Percentiles rank a stretch among this genome's conserved stretches.
Evolutionary conservation across 2,797 vertebrate species (phyloP).

Genomic region (Ambastaia sidthimunki): DNA sequence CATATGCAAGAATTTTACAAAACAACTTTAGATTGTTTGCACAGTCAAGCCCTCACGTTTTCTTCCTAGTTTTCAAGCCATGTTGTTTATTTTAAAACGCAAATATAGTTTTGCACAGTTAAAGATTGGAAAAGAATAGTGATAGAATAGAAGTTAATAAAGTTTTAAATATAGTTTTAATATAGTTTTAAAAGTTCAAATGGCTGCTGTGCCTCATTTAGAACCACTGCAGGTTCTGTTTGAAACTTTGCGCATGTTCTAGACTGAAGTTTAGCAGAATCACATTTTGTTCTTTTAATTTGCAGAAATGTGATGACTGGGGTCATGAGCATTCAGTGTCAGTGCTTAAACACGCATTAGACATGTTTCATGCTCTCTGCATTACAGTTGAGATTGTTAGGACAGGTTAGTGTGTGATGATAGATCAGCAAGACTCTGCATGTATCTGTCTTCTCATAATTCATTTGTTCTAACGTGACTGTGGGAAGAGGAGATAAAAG

Average conservation of each 20-base stretch:
- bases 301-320: background rate
- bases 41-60: too few species aligned
- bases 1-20: too few species aligned
- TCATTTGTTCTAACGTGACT: background rate
- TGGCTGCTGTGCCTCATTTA: too few species aligned
- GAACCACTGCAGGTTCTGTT: too few species aligned
- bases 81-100: background rate
- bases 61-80: too few species aligned
- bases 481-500: conserved; percentile 2
- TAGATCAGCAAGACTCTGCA: conserved; percentile 19
- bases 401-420: background rate
- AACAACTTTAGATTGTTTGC: too few species aligned
- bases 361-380: background rate
- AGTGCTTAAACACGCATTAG: background rate
- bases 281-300: too few species aligned
- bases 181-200: too few species aligned
- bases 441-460: conserved; percentile 10
- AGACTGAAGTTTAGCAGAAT: too few species aligned
- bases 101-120: background rate
- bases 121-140: background rate
- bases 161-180: too few species aligned
- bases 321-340: background rate
- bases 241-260: too few species aligned
- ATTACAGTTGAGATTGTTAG: background rate
- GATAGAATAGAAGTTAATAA: background rate